Percentiles rank a stretch among this genome's conserved stretches.
Evolutionary conservation across 2,797 vertebrate species (phyloP).

Genomic region (Lithobates pipiens): DNA sequence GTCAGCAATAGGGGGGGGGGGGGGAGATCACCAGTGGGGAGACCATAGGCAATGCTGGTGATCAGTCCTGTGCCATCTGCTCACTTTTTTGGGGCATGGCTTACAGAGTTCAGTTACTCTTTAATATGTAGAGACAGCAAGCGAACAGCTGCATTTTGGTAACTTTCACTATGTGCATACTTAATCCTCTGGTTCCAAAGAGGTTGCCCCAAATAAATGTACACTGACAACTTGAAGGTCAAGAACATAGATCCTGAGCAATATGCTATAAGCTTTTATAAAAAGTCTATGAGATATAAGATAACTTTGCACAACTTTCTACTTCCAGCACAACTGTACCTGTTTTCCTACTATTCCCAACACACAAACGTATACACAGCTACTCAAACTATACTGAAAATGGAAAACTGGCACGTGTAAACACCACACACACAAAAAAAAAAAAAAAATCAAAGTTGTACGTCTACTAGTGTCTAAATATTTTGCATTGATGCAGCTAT

Average conservation of each 20-base stretch:
- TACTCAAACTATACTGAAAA: background rate
- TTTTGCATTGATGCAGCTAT: constrained; percentile 50
- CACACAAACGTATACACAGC: background rate
- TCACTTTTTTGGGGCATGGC: too few relatives aligned
- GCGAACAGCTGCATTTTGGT: too few relatives aligned
- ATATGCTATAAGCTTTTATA: background rate
- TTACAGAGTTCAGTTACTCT: too few relatives aligned
- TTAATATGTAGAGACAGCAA: too few relatives aligned
- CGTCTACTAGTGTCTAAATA: constrained; percentile 35
- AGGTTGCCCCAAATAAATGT: too few relatives aligned
- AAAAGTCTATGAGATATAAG: background rate
- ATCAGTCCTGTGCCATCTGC: too few relatives aligned
- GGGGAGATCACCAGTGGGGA: too few relatives aligned
- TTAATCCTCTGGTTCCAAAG: too few relatives aligned
- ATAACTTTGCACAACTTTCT: background rate
- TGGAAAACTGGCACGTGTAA: constrained; percentile 16
- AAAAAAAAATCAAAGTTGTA: background rate
- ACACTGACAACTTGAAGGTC: too few relatives aligned
- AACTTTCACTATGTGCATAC: too few relatives aligned
- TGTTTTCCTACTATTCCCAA: background rate
- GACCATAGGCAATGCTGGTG: too few relatives aligned
- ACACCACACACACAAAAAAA: background rate
- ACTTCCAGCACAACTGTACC: constrained; percentile 52
- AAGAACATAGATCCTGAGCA: background rate
- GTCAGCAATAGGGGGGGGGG: too few relatives aligned